phyloP scores from a whole-genome alignment of 2,797 vertebrate species.

The Microctenopoma lineatum region DNA sequence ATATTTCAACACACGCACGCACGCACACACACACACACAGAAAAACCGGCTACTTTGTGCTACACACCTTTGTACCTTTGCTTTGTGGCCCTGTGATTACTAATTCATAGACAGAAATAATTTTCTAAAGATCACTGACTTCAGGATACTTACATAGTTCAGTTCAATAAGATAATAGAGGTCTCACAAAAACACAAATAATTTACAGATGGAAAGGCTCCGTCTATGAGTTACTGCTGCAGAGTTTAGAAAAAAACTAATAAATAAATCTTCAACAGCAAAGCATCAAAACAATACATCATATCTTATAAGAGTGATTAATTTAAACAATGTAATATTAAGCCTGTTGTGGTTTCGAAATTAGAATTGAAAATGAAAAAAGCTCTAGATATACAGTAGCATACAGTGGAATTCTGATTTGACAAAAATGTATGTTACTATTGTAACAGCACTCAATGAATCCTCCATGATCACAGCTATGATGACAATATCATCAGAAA shows the following conservation, averaged over 20 bases:
- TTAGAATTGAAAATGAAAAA: neutral
- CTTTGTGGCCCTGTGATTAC: neutral
- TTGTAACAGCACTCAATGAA: neutral
- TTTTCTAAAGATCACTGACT: neutral
- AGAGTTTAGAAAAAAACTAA: too few species aligned
- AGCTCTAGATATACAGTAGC: too few species aligned
- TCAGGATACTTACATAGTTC: neutral
- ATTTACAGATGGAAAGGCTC: too few species aligned
- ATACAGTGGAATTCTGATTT: neutral
- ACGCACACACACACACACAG: neutral
- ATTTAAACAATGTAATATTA: neutral
- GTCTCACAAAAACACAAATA: neutral
- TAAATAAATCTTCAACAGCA: neutral
- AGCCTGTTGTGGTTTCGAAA: neutral
- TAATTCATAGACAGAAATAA: neutral
- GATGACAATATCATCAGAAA: neutral
- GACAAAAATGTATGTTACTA: too few species aligned
- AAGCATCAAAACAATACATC: neutral
- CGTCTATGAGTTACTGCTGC: too few species aligned
- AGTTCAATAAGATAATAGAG: neutral
- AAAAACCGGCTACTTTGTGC: neutral
- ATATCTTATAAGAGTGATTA: too few species aligned
- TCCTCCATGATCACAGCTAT: neutral
- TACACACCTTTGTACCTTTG: conserved; percentile 23
- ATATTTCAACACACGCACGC: conserved; percentile 4